These are phyloP conservation scores for Tenebrio molitor DNA, from an alignment of 1,140 invertebrate species.

Conservation along the genomic window DNA sequence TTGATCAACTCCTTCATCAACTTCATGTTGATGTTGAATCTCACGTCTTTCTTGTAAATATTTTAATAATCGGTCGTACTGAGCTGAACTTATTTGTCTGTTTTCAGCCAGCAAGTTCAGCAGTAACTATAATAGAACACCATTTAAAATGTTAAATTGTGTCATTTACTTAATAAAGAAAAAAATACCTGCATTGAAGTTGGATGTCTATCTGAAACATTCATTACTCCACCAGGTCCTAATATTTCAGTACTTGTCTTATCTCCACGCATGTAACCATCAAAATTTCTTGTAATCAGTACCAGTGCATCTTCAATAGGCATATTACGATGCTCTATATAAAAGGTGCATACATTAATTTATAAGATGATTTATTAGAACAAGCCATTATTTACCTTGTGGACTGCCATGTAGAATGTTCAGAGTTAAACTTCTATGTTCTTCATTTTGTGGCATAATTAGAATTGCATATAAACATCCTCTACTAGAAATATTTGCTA, in stretches of 20 bases:
- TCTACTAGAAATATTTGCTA: conserved; percentile 89
- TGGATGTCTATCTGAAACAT: conserved; percentile 72
- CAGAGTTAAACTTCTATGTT: conserved; percentile 87
- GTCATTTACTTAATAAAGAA: conserved; percentile 6
- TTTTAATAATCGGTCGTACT: conserved; percentile 85
- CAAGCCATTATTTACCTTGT: conserved; percentile 84
- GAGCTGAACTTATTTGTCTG: conserved; percentile 80
- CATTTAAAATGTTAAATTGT: background rate
- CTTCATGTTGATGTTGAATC: conserved; percentile 78
- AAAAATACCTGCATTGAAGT: conserved; percentile 75
- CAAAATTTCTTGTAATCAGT: conserved; percentile 84
- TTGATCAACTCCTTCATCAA: conserved; percentile 72
- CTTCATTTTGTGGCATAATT: conserved; percentile 86
- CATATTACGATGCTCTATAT: conserved; percentile 92
- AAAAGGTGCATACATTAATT: conserved; percentile 40
- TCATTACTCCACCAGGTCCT: conserved; percentile 54
- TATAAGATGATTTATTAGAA: too few relatives aligned
- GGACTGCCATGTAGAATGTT: conserved; percentile 92
- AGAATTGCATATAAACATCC: conserved; percentile 92
- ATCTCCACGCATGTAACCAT: conserved; percentile 79
- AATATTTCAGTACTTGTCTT: conserved; percentile 63
- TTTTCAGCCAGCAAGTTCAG: conserved; percentile 86
- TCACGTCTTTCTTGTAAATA: conserved; percentile 84
- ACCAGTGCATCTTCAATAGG: conserved; percentile 90
- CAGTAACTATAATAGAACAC: conserved; percentile 69